phyloP scores from a whole-genome alignment of 2,797 vertebrate genomes.

The Melanotaenia pygmaea region DNA sequence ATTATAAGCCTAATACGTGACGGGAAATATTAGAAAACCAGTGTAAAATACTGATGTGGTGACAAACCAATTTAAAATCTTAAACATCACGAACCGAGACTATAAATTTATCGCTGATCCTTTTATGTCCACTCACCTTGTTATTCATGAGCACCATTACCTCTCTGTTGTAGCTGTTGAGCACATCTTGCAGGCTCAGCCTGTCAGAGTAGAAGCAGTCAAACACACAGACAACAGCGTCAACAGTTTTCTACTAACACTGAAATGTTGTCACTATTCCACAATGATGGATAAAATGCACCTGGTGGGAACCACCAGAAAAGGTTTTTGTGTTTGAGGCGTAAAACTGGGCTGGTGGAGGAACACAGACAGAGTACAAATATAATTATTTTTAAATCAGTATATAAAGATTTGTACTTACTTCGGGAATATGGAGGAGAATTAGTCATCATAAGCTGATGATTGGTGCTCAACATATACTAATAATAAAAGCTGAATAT shows the following conservation, averaged over 20 bases:
- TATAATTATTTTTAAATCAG: not conserved
- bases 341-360: not conserved
- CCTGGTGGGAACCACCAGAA: not conserved
- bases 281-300: not conserved
- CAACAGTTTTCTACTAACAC: constrained; percentile 44
- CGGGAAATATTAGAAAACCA: not conserved
- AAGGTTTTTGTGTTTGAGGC: not conserved
- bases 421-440: no score
- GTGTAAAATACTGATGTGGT: not conserved
- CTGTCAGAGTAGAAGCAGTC: constrained; percentile 50
- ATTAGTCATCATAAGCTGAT: no score
- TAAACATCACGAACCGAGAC: not conserved
- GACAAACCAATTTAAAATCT: not conserved
- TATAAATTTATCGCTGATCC: not conserved
- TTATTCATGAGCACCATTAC: constrained; percentile 54
- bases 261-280: not conserved
- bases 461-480: no score
- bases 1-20: not conserved
- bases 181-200: constrained; percentile 61
- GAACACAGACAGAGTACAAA: not conserved
- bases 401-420: not conserved
- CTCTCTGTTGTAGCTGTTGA: constrained; percentile 68
- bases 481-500: no score
- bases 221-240: constrained; percentile 8
- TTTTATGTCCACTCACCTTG: constrained; percentile 61